These are phyloP conservation scores for Bufo gargarizans DNA, from an alignment of 2,113 vertebrate genomes.

Conservation along the genomic window DNA sequence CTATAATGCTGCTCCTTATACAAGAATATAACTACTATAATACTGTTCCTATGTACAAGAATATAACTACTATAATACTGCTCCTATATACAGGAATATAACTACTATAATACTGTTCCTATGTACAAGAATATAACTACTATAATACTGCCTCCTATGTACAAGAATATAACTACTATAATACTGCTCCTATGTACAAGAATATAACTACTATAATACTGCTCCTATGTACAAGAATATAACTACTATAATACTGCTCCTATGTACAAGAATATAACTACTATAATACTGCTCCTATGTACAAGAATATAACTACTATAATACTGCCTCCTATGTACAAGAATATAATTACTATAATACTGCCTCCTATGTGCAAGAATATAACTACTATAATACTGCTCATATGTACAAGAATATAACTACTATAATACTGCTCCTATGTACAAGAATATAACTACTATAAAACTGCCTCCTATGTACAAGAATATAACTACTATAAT, in stretches of 20 bases:
- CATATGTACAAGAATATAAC: background rate
- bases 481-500: background rate
- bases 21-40: too few relatives aligned
- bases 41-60: background rate
- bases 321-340: background rate
- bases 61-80: background rate
- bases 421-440: background rate
- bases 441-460: too few relatives aligned
- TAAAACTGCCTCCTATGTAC: too few relatives aligned
- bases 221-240: too few relatives aligned
- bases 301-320: too few relatives aligned
- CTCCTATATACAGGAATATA: too few relatives aligned
- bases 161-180: background rate
- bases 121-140: background rate
- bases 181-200: background rate
- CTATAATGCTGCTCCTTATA: background rate
- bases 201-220: background rate
- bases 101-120: too few relatives aligned
- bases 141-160: background rate
- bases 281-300: too few relatives aligned
- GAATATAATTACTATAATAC: background rate
- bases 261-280: too few relatives aligned
- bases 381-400: too few relatives aligned
- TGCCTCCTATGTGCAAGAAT: background rate
- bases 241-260: too few relatives aligned